Base-by-base conservation (phyloP, 2,888 invertebrate genomes). In the Nomada fabriciana region DNA sequence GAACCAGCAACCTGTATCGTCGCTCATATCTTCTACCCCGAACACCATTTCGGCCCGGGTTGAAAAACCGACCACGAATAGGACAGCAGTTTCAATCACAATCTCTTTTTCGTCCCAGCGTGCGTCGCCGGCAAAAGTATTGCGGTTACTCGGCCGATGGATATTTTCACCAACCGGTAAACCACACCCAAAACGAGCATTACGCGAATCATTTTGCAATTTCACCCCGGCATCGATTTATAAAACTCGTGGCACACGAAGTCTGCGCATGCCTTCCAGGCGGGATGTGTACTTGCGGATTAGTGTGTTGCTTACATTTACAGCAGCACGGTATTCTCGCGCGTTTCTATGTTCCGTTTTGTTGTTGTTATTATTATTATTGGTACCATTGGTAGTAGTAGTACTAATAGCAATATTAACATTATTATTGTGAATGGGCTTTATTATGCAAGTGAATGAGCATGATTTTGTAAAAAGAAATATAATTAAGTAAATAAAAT, bases 151-250 rank as follows among this genome's bases (percentile, higher is more conserved):
- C 18, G 36, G 47, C 63, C 53, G 18, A 50, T 59, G 52, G 50
- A 42, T 57, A 52, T 63, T 55, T 61, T 36, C 57, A 55, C 64
- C 69, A n/a, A 50, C 42, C 23, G 76, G 53, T 43, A 71, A 76
- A 77, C 80, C 80, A 72, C 80, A 72, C 80, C 77, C 79, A 43
- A 74, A 74, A 74, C 74, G 47, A 80, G 59, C 63, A 80, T 70
- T 80, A 74, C 75, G 75, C 65, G 71, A 80, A 80, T 82, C 70
- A 73, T 69, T 79, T 81, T 80, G 73, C 73, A 79, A 81, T 79
- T 81, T 81, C 64, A 64, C 15, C 67, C 53, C 67, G 59, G 73
- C 64, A 73, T 82, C 82, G 74, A 80, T 68, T 80, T 70, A 72
- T 67, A 75, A 80, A 82, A 75, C 70, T 75, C 65, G 43, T 57